Evolutionary conservation across 1,140 invertebrate genomes (phyloP).

Genomic region (Drosophila takahashii): DNA sequence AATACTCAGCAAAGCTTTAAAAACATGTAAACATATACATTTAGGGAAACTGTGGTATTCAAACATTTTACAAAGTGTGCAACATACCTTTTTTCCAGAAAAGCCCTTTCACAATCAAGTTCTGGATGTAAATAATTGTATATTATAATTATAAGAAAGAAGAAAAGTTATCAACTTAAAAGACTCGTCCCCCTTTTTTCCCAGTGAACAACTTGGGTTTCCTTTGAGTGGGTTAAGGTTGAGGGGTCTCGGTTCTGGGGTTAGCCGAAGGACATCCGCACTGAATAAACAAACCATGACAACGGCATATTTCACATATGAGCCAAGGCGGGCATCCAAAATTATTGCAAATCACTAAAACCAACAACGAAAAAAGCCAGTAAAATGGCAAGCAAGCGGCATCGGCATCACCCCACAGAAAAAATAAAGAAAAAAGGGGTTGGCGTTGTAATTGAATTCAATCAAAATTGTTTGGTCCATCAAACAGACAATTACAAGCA

Average conservation of each 20-base stretch:
- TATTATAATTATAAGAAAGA: too few species aligned
- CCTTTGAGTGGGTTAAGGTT: constrained; percentile 19
- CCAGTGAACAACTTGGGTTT: background rate
- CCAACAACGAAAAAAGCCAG: constrained; percentile 63
- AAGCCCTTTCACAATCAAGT: too few species aligned
- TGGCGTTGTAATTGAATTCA: constrained; percentile 80
- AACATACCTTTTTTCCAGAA: too few species aligned
- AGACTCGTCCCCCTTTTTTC: background rate
- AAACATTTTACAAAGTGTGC: too few species aligned
- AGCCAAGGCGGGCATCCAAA: constrained; percentile 19
- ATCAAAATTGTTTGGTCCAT: constrained; percentile 84
- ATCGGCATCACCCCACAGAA: background rate
- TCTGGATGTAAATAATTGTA: too few species aligned
- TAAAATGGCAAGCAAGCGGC: constrained; percentile 6
- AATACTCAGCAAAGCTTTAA: too few species aligned
- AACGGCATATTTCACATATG: constrained; percentile 80
- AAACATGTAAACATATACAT: too few species aligned
- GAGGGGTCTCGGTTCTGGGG: constrained; percentile 3
- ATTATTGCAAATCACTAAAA: constrained; percentile 84
- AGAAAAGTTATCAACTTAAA: too few species aligned
- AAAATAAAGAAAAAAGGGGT: constrained; percentile 25
- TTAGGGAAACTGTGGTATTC: too few species aligned
- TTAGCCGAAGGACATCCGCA: constrained; percentile 61
- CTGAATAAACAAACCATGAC: constrained; percentile 79
- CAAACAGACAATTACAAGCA: constrained; percentile 80